Base-by-base conservation (phyloP, 64 coral and sea anemone species). In the Hydrozoanthus tunicans region DNA sequence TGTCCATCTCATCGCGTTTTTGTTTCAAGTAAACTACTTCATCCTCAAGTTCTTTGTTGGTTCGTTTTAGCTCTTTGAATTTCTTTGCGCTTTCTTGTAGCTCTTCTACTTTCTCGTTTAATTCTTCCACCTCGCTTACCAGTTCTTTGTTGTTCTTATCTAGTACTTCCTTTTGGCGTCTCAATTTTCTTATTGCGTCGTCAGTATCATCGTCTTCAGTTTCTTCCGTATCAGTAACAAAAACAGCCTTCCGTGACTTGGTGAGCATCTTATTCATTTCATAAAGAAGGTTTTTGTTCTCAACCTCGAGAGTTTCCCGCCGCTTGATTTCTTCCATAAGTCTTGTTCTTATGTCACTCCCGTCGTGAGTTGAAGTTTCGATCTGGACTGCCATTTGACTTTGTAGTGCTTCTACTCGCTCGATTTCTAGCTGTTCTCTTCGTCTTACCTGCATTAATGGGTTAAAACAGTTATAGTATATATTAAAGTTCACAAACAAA, bases 201-300 rank as follows among this genome's bases (percentile, higher is more conserved):
- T 88, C 69, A 73, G 55, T n/a, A 59, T 73, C 84, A 43, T 27
- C 11, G 59, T 88, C 55, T 74, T 88, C 84, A 3, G 5, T 5
- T 72, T 88, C 68, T 25, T 88, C 68, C 8, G 69, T 17, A 27
- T 75, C 70, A 7, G 68, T 73, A 13, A 23, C 32, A 43, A 43
- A 43, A 43, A 43, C 66, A 58, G 55, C 5, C 74, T 72, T 88
- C 32, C 68, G 73, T 26, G 84, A 88, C n/a, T 88, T 88, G 59
- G 68, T 74, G 4, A 94, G 72, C 78, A 94, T 86, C 14, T 97
- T 91, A 20, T 94, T 97, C 20, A 97, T 89, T 78, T 97, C 93
- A 53, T 97, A 94, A 14, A 97, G 85, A 12, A 97, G 81, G 74
- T 94, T 94, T 72, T 97, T 97, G 85, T 97, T 97, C 71, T 97